Evolutionary conservation across 2,888 invertebrate species (phyloP).

Genomic region (Isoperla grammatica): DNA sequence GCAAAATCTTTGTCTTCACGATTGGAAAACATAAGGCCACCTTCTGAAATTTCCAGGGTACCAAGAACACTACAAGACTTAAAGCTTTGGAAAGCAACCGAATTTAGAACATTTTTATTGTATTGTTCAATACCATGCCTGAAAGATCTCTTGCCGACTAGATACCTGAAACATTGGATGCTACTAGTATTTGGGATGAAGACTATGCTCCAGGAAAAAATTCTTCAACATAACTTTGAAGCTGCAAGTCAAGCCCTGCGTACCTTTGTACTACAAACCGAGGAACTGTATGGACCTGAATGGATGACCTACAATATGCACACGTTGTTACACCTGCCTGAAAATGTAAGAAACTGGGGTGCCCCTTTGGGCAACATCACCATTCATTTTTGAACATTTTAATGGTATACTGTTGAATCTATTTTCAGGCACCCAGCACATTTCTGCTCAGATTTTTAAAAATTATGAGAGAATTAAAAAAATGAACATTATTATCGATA

Average conservation of each 20-base stretch:
- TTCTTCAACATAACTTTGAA: neutral
- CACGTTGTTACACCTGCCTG: neutral
- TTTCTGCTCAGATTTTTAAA: constrained; percentile 6
- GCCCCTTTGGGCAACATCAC: constrained; percentile 2
- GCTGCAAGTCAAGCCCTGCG: neutral
- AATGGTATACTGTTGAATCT: constrained; percentile 7
- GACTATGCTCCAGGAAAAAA: neutral
- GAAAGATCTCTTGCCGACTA: constrained; percentile 7
- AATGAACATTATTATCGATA: neutral
- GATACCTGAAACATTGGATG: constrained; percentile 14
- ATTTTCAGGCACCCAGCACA: constrained; percentile 1
- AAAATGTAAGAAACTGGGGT: constrained; percentile 3
- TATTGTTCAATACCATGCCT: constrained; percentile 9
- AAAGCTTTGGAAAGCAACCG: constrained; percentile 14
- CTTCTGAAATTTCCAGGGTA: constrained; percentile 7
- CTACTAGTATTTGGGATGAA: constrained; percentile 3
- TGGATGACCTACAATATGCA: constrained; percentile 8
- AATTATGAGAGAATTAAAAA: constrained; percentile 8
- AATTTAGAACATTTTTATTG: constrained; percentile 8
- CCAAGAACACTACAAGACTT: constrained; percentile 5
- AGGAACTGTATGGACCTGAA: neutral
- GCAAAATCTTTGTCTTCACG: neutral
- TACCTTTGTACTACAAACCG: neutral
- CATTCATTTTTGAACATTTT: constrained; percentile 10
- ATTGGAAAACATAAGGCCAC: constrained; percentile 4